Conservation (phyloP, 1,140 invertebrate genomes). For the Carposina sasakii region DNA sequence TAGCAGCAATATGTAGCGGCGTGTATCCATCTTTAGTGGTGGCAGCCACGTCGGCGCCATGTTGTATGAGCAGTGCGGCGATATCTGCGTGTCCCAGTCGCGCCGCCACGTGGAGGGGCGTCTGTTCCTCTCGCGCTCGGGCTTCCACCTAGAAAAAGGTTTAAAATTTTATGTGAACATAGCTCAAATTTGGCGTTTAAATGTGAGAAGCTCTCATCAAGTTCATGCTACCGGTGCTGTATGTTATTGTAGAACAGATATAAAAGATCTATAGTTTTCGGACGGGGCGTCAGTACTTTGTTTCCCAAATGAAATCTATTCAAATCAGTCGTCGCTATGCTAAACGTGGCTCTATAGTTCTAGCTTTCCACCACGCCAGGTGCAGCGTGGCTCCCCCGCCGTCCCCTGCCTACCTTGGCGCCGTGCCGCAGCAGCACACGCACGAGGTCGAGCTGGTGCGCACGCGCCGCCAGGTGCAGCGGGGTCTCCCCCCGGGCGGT, state of each 20-base stretch:
- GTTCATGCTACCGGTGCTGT: no score
- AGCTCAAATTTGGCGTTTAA: no score
- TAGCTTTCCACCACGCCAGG: not conserved
- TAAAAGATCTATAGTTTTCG: no score
- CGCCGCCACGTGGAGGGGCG: slow-evolving; percentile 94
- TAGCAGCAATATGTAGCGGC: slow-evolving; percentile 97
- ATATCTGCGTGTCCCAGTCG: slow-evolving; percentile 95
- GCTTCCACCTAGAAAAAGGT: slow-evolving; percentile 94
- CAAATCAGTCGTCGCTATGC: no score
- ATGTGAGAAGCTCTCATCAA: no score
- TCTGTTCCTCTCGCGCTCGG: slow-evolving; percentile 93
- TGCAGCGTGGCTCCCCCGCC: no score
- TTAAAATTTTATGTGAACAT: no score
- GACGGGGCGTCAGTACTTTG: no score
- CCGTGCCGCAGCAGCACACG: slow-evolving; percentile 95
- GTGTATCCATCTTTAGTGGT: slow-evolving; percentile 96
- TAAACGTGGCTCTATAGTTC: no score
- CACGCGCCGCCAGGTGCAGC: slow-evolving; percentile 95
- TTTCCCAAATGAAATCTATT: no score
- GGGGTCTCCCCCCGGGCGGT: slow-evolving; percentile 98
- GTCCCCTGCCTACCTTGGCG: slow-evolving; percentile 72
- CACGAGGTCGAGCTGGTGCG: slow-evolving; percentile 97
- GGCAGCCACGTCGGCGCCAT: slow-evolving; percentile 90
- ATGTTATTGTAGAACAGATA: no score
- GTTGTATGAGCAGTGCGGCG: slow-evolving; percentile 91